Evolutionary conservation across 2,797 vertebrate species (phyloP).

Genomic region (Chaetodon trifasciatus): DNA sequence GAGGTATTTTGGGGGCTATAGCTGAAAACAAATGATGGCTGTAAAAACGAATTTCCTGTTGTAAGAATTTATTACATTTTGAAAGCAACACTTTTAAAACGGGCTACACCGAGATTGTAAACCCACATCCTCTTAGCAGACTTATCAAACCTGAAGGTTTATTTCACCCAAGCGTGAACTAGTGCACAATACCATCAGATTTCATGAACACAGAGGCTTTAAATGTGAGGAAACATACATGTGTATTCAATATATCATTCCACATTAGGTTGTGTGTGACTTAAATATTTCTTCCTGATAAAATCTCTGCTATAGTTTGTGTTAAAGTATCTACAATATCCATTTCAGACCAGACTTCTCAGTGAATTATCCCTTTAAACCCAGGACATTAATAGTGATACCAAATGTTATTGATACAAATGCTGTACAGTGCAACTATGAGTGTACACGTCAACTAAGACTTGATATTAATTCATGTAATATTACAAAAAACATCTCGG

Average conservation of each 20-base stretch:
- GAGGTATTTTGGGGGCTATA: not conserved
- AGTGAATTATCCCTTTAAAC: constrained; percentile 50
- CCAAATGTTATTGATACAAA: constrained; percentile 35
- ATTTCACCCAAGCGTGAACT: constrained; percentile 3
- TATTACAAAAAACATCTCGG: constrained; percentile 57
- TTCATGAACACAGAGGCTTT: not conserved
- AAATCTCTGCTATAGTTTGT: constrained; percentile 36
- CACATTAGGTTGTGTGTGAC: constrained; percentile 38
- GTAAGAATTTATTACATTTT: constrained; percentile 59
- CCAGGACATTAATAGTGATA: constrained; percentile 25
- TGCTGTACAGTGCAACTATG: constrained; percentile 63
- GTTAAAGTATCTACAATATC: constrained; percentile 33
- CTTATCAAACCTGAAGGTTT: not conserved
- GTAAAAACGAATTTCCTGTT: not conserved
- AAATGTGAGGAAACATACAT: constrained; percentile 6
- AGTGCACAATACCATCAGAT: not conserved
- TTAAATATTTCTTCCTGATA: constrained; percentile 44
- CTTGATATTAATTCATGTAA: constrained; percentile 31
- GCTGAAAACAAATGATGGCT: not conserved
- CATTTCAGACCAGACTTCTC: constrained; percentile 23
- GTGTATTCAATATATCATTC: constrained; percentile 30
- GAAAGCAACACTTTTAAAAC: constrained; percentile 23
- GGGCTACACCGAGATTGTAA: not conserved
- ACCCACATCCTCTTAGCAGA: not conserved
- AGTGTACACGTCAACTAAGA: constrained; percentile 48